phyloP scores from a whole-genome alignment of 2,797 vertebrate species.

The Sylvia borin region DNA sequence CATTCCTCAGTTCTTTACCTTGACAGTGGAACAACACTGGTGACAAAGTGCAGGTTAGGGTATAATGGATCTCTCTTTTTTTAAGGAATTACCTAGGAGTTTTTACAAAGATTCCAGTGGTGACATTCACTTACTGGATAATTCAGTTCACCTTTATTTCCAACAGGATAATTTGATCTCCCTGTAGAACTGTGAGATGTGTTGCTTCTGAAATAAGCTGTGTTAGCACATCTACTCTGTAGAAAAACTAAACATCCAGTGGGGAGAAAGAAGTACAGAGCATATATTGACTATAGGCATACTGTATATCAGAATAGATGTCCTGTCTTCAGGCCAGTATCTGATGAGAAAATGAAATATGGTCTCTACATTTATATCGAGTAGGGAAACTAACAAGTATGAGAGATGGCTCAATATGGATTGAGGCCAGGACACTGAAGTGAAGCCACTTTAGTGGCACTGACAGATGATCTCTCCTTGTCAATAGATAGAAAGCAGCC shows the following conservation, averaged over 20 bases:
- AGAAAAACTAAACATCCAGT: not conserved
- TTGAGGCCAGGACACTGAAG: not conserved
- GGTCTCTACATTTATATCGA: not conserved
- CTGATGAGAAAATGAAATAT: not conserved
- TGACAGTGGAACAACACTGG: slow-evolving; percentile 72
- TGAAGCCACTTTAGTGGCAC: not conserved
- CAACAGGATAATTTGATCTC: not conserved
- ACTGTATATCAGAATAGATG: not conserved
- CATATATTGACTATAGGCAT: not conserved
- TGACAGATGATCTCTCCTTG: not conserved
- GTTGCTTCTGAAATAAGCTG: not conserved
- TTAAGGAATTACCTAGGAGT: slow-evolving; percentile 50
- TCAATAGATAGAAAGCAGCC: slow-evolving; percentile 14
- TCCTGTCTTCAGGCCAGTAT: not conserved
- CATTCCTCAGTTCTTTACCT: slow-evolving; percentile 66
- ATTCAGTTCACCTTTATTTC: slow-evolving; percentile 34
- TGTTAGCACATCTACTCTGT: not conserved
- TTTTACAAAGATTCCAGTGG: slow-evolving; percentile 11
- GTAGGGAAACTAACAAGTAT: not conserved
- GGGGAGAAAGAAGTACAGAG: not conserved
- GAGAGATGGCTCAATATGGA: not conserved
- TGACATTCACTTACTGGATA: slow-evolving; percentile 16
- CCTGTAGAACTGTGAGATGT: not conserved
- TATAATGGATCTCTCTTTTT: slow-evolving; percentile 57
- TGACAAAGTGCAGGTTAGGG: slow-evolving; percentile 73